Percentiles rank a stretch among this genome's conserved stretches.
Conservation (phyloP, 1,140 invertebrate genomes). For the Bombus haemorrhoidalis region DNA sequence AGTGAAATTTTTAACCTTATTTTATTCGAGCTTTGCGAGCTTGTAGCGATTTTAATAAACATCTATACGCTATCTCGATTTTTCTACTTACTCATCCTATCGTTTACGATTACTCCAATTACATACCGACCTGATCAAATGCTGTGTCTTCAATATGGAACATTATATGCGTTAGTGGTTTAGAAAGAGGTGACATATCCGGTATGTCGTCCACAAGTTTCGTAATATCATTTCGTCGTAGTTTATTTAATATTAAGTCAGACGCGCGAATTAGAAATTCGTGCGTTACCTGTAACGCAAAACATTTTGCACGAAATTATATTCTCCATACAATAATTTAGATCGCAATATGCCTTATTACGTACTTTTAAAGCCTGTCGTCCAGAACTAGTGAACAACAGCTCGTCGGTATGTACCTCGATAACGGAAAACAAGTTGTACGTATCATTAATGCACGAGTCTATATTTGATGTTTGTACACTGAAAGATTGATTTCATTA, state of each 20-base stretch:
- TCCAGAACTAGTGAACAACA: constrained; percentile 79
- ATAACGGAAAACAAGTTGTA: constrained; percentile 62
- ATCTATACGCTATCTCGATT: background rate
- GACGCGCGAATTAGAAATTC: constrained; percentile 87
- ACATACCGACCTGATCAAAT: constrained; percentile 86
- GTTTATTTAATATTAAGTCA: constrained; percentile 86
- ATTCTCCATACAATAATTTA: background rate
- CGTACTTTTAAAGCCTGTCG: constrained; percentile 80
- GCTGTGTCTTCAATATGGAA: constrained; percentile 88
- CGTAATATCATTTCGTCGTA: constrained; percentile 81
- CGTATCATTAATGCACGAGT: background rate
- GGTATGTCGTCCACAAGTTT: constrained; percentile 74
- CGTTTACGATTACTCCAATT: background rate
- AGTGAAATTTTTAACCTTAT: no score
- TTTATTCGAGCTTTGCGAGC: background rate
- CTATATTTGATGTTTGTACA: constrained; percentile 38
- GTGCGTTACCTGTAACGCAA: constrained; percentile 84
- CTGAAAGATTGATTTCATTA: constrained; percentile 35
- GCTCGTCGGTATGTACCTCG: constrained; percentile 78
- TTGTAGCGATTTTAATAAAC: background rate
- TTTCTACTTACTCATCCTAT: background rate
- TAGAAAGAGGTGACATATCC: constrained; percentile 81
- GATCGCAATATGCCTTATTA: background rate
- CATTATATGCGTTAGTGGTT: constrained; percentile 87
- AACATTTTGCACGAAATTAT: background rate